A percentile compares a stretch with the other conserved stretches of the same genome.
phyloP scores from a whole-genome alignment of 1,140 invertebrate species.

The Tribolium castaneum region DNA sequence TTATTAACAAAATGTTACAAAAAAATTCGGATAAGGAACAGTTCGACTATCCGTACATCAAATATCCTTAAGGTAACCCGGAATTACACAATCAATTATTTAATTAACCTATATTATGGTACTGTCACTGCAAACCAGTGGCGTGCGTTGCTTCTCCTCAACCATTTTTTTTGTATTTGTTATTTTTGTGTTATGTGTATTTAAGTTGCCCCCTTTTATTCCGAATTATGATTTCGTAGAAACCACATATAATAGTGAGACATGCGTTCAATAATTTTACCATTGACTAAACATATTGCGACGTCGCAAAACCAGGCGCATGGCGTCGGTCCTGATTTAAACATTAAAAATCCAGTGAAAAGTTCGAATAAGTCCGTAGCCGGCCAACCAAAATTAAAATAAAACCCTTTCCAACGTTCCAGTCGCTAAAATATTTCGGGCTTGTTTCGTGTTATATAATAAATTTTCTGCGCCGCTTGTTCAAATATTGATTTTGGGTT shows the following conservation, averaged over 20 bases:
- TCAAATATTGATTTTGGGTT: conserved; percentile 60
- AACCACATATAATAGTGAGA: conserved; percentile 22
- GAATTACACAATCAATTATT: neutral
- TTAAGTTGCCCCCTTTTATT: neutral
- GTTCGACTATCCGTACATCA: neutral
- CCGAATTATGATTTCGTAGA: neutral
- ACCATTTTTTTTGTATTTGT: too few relatives aligned
- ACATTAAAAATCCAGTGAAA: neutral
- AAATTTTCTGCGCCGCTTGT: conserved; percentile 49
- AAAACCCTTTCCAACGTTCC: neutral
- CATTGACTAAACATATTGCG: conserved; percentile 53
- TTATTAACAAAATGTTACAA: conserved; percentile 15
- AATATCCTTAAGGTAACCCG: neutral
- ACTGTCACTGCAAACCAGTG: neutral
- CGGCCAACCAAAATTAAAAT: neutral
- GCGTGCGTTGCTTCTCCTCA: neutral
- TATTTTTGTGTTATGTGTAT: too few relatives aligned
- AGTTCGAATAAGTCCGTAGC: neutral
- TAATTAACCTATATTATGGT: conserved; percentile 1
- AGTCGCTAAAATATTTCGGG: neutral
- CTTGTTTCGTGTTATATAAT: conserved; percentile 20
- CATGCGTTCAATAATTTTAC: conserved; percentile 53
- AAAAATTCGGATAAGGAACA: neutral
- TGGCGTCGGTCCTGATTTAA: conserved; percentile 42
- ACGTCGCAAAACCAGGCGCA: conserved; percentile 53